A percentile compares a stretch with the other conserved stretches of the same genome.
Evolutionary conservation across 2,113 vertebrate species (phyloP).

Genomic region (Gobiocypris rarus): DNA sequence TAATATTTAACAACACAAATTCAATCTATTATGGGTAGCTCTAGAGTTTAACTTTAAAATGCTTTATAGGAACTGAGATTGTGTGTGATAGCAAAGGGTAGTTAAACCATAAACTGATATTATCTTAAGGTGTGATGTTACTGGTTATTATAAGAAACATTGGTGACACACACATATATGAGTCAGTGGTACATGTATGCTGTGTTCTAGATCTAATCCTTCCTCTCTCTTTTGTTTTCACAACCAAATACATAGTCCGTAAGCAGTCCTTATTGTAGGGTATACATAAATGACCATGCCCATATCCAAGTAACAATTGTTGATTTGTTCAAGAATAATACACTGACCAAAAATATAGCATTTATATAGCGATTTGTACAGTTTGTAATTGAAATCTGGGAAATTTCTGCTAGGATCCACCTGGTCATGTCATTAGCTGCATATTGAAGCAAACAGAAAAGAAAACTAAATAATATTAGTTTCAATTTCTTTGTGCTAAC

Average conservation of each 20-base stretch:
- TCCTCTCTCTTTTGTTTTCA: not conserved
- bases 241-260: too few species aligned
- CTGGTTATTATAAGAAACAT: not conserved
- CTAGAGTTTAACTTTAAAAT: not conserved
- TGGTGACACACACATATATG: not conserved
- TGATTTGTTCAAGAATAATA: not conserved
- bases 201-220: not conserved
- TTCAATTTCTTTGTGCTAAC: not conserved
- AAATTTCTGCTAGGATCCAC: not conserved
- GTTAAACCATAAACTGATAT: not conserved
- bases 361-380: not conserved
- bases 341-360: not conserved
- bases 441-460: conserved; percentile 1
- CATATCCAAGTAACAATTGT: not conserved
- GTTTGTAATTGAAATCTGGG: not conserved
- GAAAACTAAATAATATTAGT: not conserved
- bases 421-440: conserved; percentile 16
- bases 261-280: not conserved
- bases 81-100: not conserved
- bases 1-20: too few species aligned
- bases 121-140: not conserved
- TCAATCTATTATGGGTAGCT: not conserved
- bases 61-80: not conserved
- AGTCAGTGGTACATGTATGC: conserved; percentile 26
- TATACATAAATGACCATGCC: not conserved